Conservation (phyloP, 2,113 vertebrate genomes). For the Calcarius ornatus region DNA sequence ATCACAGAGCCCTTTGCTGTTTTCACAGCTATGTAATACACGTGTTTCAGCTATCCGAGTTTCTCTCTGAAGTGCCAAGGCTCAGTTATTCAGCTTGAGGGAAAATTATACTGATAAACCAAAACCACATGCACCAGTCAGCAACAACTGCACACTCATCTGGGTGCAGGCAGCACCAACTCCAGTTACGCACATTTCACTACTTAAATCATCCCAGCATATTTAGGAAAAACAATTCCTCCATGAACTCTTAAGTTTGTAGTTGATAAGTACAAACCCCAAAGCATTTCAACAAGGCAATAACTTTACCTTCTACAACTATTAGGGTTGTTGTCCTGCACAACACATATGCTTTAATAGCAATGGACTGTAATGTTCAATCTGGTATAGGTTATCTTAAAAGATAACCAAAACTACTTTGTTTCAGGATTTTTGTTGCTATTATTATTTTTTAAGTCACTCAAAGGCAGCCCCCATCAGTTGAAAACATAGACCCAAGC, state of each 20-base stretch:
- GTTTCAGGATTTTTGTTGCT: not conserved
- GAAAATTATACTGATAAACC: not conserved
- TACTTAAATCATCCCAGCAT: not conserved
- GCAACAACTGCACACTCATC: fast-evolving
- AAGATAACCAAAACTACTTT: not conserved
- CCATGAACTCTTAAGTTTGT: not conserved
- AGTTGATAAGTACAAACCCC: not conserved
- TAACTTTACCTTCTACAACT: not conserved
- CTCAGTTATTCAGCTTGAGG: not conserved
- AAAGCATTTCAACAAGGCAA: not conserved
- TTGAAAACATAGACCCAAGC: fast-evolving
- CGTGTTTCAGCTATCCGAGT: not conserved
- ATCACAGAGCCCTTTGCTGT: not conserved
- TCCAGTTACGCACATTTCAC: no score
- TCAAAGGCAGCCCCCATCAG: not conserved
- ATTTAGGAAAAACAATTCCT: fast-evolving
- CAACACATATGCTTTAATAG: fast-evolving
- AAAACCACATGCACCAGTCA: fast-evolving
- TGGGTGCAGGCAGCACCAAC: fast-evolving
- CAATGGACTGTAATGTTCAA: not conserved
- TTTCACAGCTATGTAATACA: not conserved
- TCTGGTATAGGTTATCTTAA: not conserved
- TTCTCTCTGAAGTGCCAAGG: not conserved
- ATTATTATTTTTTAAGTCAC: fast-evolving
- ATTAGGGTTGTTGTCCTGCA: fast-evolving